Evolutionary conservation across 2,113 vertebrate genomes (phyloP), one percentile per base, ranked within the genome.

Genomic region (Leucoraja erinaceus): DNA sequence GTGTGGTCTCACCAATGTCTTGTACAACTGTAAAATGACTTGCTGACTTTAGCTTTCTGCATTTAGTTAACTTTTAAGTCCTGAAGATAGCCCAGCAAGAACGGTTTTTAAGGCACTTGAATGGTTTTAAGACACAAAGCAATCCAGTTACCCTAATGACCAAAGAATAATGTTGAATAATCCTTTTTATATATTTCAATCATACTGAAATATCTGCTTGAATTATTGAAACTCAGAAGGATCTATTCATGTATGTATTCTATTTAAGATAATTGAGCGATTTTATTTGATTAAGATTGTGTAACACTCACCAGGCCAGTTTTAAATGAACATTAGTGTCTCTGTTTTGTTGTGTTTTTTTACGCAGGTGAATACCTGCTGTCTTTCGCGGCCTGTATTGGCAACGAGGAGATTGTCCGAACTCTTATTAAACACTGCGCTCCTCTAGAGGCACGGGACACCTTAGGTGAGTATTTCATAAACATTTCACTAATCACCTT

Each of bases 351-450:
- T 59, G n/a, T 33, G 28, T 72, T 72, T 22, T 74, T 1, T 90
- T 54, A 88, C 63, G 16, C 78, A 93, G 92, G 93, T 54, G 93
- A 93, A 63, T 92, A 88, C 68, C 70, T 83, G 22, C 47, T 93
- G 63, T 93, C 93, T 28, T 93, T 93, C 93, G 93, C 93, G 47
- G 86, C 92, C 10, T 93, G 93, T 83, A 91, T 90, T 83, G 93
- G 84, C 66, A 91, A 93, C 61, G 70, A 94, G 91, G 93, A 93
- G 61, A 93, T 93, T 68, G 88, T 31, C 70, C 86, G 76, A 84
- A 77, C 93, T 11, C 25, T 94, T 33, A 72, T 93, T 56, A 79
- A 93, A 38, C 77, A 94, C 4, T n/a, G n/a, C 33, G 92, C 86
- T 33, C 77, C 93, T 68, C 70, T 93, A 7, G 84, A 93, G 76